A percentile compares a stretch with the other conserved stretches of the same genome.
Conservation (phyloP, 1,140 invertebrate genomes). For the Caenorhabditis inopinata region DNA sequence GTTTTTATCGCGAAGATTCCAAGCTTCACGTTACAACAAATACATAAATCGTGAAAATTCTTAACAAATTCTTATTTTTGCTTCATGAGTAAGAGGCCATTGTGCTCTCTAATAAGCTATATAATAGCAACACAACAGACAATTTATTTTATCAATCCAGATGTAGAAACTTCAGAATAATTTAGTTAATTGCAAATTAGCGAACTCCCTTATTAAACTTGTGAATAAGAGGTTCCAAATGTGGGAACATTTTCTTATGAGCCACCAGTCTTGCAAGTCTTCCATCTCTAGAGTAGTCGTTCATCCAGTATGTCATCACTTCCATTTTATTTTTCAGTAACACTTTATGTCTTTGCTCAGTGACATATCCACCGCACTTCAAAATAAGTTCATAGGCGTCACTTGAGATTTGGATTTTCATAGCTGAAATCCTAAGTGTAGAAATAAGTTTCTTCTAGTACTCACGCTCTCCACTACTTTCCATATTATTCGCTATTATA, state of each 20-base stretch:
- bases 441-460: not conserved
- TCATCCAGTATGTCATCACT: constrained; percentile 33
- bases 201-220: constrained; percentile 21
- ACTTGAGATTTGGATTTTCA: constrained; percentile 42
- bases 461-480: constrained; percentile 47
- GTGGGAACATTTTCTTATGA: not conserved
- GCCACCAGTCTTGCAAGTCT: constrained; percentile 2
- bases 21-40: too few relatives aligned
- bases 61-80: too few relatives aligned
- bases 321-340: constrained; percentile 24
- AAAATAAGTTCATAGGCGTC: constrained; percentile 24
- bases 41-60: too few relatives aligned
- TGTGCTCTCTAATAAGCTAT: too few relatives aligned
- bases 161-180: too few relatives aligned
- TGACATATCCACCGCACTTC: constrained; percentile 41
- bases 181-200: not conserved
- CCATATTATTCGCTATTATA: constrained; percentile 64
- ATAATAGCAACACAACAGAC: too few relatives aligned
- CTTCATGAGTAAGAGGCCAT: too few relatives aligned
- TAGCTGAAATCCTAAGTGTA: constrained; percentile 28
- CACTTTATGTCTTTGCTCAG: constrained; percentile 36
- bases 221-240: constrained; percentile 2
- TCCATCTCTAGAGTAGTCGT: not conserved
- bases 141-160: too few relatives aligned
- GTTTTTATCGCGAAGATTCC: too few relatives aligned